Conservation (phyloP, 2,113 vertebrate genomes). For the Poeciliopsis turrubarensis region DNA sequence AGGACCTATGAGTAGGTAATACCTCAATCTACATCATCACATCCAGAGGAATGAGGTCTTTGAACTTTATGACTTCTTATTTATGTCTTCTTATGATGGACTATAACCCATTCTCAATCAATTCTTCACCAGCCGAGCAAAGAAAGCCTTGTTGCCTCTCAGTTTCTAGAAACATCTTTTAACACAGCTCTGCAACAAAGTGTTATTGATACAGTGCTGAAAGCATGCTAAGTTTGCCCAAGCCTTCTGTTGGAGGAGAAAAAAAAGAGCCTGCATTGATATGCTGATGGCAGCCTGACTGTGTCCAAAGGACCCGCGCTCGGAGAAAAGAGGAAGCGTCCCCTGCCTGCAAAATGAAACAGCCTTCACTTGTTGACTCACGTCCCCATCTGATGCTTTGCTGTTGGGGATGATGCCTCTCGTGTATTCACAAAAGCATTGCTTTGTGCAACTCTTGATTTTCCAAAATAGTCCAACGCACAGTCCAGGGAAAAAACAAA, state of each 20-base stretch:
- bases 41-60: neutral
- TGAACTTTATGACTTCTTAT: neutral
- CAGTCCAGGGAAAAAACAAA: constrained; percentile 13
- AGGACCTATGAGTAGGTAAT: too few relatives aligned
- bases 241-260: constrained; percentile 18
- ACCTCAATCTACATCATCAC: constrained; percentile 3
- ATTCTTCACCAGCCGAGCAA: neutral
- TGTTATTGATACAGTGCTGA: constrained; percentile 61
- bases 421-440: neutral
- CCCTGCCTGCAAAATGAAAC: constrained; percentile 64
- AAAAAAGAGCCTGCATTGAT: constrained; percentile 54
- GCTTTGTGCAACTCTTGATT: constrained; percentile 9
- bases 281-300: constrained; percentile 63
- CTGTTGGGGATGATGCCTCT: neutral
- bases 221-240: constrained; percentile 45
- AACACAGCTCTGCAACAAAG: constrained; percentile 36
- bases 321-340: constrained; percentile 52
- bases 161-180: constrained; percentile 25
- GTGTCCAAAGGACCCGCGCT: constrained; percentile 39
- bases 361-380: constrained; percentile 26
- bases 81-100: neutral
- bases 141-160: constrained; percentile 9
- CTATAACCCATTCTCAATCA: neutral
- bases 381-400: constrained; percentile 15
- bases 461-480: constrained; percentile 10